Base-by-base conservation (phyloP, 2,113 vertebrate genomes). In the Gasterosteus aculeatus region DNA sequence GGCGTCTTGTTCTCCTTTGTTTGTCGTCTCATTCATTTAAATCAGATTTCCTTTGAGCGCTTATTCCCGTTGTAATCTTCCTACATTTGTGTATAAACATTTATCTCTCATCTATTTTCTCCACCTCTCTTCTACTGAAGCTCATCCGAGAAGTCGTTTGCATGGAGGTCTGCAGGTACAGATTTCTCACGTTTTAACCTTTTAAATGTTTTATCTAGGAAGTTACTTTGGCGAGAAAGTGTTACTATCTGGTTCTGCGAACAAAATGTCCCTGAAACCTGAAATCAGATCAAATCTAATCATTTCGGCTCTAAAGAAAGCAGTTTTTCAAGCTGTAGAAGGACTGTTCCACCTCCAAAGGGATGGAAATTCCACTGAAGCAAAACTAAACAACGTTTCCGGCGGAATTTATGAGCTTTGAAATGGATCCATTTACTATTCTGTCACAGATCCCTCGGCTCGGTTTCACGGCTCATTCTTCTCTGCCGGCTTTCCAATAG, bases 81-180 rank as follows among this genome's bases (percentile, higher is more conserved):
- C n/a, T 26, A 26, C 22, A 26, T 26, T 26, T 26, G 22, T 26
- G 22, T 26, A 26, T 26, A 26, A 26, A 26, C 22, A 26, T 26
- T 26, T 26, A 26, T 26, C 22, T 75, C 59, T 73, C 58, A 60
- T 65, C 62, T 72, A 14, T 56, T 69, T 81, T 63, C 69, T 67
- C 56, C 39, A 84, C 91, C 26, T 19, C 22, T 87, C 88, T 49
- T 77, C 90, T 89, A 81, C 87, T 83, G 10, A 92, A 98, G 97
- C 93, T 99, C 98, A 64, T 99, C 98, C 78, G 97, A 99, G 94
- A 99, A 99, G 92, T 99, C 97, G 69, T 97, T 97, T 93, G 96
- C 97, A 84, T 99, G 98, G 98, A 97, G 96, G 95, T 95, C 97
- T 41, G 92, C 96, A 96, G 98, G 98, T 99, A 97, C 56, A 38